Conservation (phyloP, 2,888 invertebrate species). For the Phalera bucephala region DNA sequence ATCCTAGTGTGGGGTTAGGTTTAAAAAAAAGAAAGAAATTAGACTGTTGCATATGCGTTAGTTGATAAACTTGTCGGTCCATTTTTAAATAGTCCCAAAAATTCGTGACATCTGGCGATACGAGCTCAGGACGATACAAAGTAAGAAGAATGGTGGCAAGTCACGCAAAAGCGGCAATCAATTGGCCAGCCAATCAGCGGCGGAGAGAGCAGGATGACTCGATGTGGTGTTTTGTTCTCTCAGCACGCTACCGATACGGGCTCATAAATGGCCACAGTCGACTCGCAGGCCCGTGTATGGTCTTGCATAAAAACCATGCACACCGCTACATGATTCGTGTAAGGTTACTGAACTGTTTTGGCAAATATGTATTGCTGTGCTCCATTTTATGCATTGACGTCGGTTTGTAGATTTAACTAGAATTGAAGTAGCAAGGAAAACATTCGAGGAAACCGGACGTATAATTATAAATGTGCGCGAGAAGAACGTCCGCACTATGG, state of each 20-base stretch:
- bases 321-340: slow-evolving; percentile 2
- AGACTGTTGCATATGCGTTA: no score
- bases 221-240: slow-evolving; percentile 11
- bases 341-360: slow-evolving; percentile 3
- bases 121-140: background rate
- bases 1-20: no score
- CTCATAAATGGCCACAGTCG: slow-evolving; percentile 9
- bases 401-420: background rate
- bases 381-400: background rate
- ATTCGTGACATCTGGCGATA: slow-evolving; percentile 1
- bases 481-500: background rate
- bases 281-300: slow-evolving; percentile 6
- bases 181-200: slow-evolving; percentile 10
- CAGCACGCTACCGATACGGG: slow-evolving; percentile 6
- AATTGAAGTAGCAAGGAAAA: background rate
- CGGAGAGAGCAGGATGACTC: slow-evolving; percentile 12
- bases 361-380: background rate
- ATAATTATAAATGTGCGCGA: slow-evolving; percentile 1
- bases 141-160: slow-evolving; percentile 4
- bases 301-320: slow-evolving; percentile 9
- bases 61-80: background rate
- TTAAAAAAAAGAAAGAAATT: no score
- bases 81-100: background rate
- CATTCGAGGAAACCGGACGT: slow-evolving; percentile 1
- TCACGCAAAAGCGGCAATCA: slow-evolving; percentile 13